Evolutionary conservation across 2,113 vertebrate genomes (phyloP).

Genomic region (Paramormyrops kingsleyae): DNA sequence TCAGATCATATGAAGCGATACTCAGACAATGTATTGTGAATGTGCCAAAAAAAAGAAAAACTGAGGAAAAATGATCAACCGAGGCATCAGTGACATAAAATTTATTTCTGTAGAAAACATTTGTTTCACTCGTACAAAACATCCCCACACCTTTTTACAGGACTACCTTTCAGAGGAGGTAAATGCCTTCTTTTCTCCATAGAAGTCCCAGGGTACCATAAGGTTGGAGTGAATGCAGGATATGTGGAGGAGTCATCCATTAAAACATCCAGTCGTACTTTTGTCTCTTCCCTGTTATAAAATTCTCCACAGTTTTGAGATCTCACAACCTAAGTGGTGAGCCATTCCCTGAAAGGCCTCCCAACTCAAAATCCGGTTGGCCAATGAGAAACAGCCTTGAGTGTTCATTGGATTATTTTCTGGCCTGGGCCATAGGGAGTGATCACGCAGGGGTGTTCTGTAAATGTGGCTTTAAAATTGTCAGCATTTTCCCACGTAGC

Average conservation of each 20-base stretch:
- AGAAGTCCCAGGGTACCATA: neutral
- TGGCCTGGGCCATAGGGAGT: neutral
- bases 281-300: neutral
- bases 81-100: slow-evolving; percentile 12
- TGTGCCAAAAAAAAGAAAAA: neutral
- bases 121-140: slow-evolving; percentile 8
- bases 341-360: neutral
- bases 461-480: slow-evolving; percentile 19
- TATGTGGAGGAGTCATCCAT: neutral
- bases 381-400: neutral
- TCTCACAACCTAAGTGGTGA: neutral
- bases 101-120: slow-evolving; percentile 37
- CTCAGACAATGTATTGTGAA: neutral
- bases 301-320: neutral
- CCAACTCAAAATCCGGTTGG: neutral
- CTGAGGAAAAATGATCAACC: neutral
- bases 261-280: neutral
- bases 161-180: slow-evolving; percentile 8
- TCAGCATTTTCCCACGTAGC: slow-evolving; percentile 13
- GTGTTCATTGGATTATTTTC: neutral
- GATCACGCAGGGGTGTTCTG: neutral
- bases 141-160: slow-evolving; percentile 7
- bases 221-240: neutral
- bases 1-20: neutral
- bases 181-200: slow-evolving; percentile 7